phyloP scores from a whole-genome alignment of 1,140 invertebrate genomes.

The Meloidogyne floridensis region DNA sequence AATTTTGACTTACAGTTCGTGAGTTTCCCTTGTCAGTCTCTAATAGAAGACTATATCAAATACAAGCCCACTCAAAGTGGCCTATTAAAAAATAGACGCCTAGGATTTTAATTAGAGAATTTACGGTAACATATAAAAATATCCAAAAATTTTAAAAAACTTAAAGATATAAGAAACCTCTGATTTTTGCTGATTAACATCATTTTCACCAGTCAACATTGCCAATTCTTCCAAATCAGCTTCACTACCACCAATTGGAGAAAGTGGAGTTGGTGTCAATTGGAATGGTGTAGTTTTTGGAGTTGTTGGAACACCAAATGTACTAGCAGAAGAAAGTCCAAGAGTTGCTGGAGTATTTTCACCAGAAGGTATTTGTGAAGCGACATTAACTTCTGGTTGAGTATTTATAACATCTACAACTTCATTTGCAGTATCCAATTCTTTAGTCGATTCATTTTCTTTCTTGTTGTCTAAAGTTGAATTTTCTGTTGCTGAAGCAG shows the following conservation, averaged over 20 bases:
- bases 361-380: not conserved
- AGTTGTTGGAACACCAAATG: conserved; percentile 31
- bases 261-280: conserved; percentile 32
- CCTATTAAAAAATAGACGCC: too few relatives aligned
- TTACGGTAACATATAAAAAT: too few relatives aligned
- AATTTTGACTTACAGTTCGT: too few relatives aligned
- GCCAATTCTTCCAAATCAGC: not conserved
- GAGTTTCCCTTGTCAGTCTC: too few relatives aligned
- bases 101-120: too few relatives aligned
- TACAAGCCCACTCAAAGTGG: too few relatives aligned
- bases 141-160: too few relatives aligned
- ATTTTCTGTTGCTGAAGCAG: too few relatives aligned
- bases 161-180: not conserved
- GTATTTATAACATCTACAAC: too few relatives aligned
- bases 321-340: conserved; percentile 26
- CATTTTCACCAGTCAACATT: not conserved
- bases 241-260: conserved; percentile 27
- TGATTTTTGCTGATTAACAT: not conserved
- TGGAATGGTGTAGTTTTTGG: conserved; percentile 33
- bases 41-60: too few relatives aligned
- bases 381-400: not conserved
- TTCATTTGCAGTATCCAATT: not conserved
- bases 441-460: not conserved
- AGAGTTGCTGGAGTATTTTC: not conserved
- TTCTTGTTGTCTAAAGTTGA: not conserved